phyloP scores from a whole-genome alignment of 2,888 invertebrate genomes.

The Metalampra italica region DNA sequence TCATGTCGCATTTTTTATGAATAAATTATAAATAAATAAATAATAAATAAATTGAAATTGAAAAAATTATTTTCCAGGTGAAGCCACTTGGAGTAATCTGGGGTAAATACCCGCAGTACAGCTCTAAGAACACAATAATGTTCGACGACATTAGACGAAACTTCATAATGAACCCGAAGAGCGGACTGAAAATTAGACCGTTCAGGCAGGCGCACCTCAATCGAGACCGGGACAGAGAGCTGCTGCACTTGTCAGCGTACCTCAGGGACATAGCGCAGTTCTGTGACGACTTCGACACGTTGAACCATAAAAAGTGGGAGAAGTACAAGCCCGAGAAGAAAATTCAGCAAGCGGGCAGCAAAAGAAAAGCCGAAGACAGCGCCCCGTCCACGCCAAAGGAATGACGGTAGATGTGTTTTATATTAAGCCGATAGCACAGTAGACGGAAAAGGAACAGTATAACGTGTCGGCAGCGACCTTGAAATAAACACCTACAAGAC shows the following conservation, averaged over 20 bases:
- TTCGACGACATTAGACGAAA: slow-evolving; percentile 97
- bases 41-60: no score
- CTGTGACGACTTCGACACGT: slow-evolving; percentile 87
- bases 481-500: no score
- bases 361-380: slow-evolving; percentile 70
- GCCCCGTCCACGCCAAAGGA: slow-evolving; percentile 52
- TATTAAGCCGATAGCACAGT: no score
- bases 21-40: no score
- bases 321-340: slow-evolving; percentile 80
- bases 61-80: slow-evolving; percentile 80
- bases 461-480: no score
- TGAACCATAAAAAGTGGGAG: slow-evolving; percentile 97
- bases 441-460: no score
- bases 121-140: slow-evolving; percentile 96
- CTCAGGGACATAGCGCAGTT: slow-evolving; percentile 88
- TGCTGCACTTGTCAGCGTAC: slow-evolving; percentile 88
- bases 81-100: slow-evolving; percentile 98
- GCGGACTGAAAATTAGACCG: slow-evolving; percentile 92
- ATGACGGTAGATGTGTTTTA: slow-evolving; percentile 42
- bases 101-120: slow-evolving; percentile 95
- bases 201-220: slow-evolving; percentile 95
- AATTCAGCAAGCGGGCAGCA: slow-evolving; percentile 53
- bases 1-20: no score
- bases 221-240: slow-evolving; percentile 89
- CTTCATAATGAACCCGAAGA: slow-evolving; percentile 98